Conservation (phyloP, 2,113 vertebrate species). For the Phyllostomus discolor region DNA sequence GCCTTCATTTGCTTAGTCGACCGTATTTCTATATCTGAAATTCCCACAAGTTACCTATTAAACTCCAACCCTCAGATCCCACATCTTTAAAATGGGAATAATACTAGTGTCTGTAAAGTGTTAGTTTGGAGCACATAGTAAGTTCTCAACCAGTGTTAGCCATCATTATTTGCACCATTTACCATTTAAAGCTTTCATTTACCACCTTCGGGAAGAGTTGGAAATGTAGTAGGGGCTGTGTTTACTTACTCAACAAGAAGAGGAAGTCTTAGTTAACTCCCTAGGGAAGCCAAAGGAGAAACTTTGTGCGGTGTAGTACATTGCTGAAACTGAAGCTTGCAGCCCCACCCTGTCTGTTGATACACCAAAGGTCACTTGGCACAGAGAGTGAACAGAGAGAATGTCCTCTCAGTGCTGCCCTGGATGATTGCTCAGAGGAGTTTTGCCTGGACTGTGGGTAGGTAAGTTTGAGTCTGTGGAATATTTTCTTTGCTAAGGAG, state of each 20-base stretch:
- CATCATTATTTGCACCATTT: neutral
- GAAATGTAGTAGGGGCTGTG: neutral
- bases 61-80: neutral
- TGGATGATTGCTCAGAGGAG: neutral
- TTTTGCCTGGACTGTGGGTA: neutral
- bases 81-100: neutral
- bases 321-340: neutral
- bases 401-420: constrained; percentile 6
- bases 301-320: constrained; percentile 12
- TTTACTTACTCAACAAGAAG: constrained; percentile 60
- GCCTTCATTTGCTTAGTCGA: neutral
- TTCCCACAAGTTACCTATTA: constrained; percentile 27
- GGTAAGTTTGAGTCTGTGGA: constrained; percentile 46
- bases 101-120: neutral
- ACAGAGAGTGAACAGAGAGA: neutral
- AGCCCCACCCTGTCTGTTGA: constrained; percentile 26
- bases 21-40: neutral
- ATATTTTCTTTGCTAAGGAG: constrained; percentile 59
- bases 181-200: neutral
- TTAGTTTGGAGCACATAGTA: neutral
- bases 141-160: neutral
- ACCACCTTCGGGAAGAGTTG: neutral
- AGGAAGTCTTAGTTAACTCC: constrained; percentile 71
- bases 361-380: constrained; percentile 62
- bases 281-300: constrained; percentile 58